A percentile compares a stretch with the other conserved stretches of the same genome.
These are phyloP conservation scores for Ispidina picta DNA, from an alignment of 2,797 vertebrate species.

Conservation along the genomic window DNA sequence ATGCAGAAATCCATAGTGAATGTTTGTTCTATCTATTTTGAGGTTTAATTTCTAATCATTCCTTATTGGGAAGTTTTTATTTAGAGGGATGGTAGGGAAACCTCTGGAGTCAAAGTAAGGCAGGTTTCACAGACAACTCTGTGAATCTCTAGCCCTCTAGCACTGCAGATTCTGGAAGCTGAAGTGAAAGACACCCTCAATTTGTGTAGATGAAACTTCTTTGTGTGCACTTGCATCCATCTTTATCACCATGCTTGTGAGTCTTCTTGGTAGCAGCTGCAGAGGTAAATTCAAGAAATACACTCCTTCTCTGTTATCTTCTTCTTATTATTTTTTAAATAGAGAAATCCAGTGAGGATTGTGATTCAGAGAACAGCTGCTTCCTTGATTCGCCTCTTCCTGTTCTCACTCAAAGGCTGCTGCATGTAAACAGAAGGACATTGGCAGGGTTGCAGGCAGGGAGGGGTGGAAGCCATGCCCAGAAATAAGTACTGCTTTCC, in stretches of 20 bases:
- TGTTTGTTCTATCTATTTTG: neutral
- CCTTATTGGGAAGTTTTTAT: neutral
- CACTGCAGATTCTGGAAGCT: neutral
- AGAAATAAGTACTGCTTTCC: neutral
- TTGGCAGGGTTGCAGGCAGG: neutral
- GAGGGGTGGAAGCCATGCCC: neutral
- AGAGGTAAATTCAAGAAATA: neutral
- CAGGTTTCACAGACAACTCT: neutral
- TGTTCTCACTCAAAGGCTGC: constrained; percentile 9
- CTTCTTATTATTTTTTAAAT: neutral
- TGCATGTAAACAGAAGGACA: constrained; percentile 28
- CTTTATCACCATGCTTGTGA: neutral
- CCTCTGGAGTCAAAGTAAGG: neutral
- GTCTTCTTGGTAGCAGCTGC: neutral
- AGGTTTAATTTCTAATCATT: neutral
- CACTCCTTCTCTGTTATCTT: neutral
- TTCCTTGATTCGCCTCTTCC: constrained; percentile 43
- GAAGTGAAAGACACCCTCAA: neutral
- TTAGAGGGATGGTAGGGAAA: neutral
- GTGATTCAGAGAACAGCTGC: constrained; percentile 65
- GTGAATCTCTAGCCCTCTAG: neutral
- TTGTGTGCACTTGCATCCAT: neutral
- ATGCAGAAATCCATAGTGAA: neutral
- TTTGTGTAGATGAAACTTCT: neutral
- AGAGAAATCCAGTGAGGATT: constrained; percentile 43